phyloP scores from a whole-genome alignment of 2,797 vertebrate species.

The Antennarius maculatus region DNA sequence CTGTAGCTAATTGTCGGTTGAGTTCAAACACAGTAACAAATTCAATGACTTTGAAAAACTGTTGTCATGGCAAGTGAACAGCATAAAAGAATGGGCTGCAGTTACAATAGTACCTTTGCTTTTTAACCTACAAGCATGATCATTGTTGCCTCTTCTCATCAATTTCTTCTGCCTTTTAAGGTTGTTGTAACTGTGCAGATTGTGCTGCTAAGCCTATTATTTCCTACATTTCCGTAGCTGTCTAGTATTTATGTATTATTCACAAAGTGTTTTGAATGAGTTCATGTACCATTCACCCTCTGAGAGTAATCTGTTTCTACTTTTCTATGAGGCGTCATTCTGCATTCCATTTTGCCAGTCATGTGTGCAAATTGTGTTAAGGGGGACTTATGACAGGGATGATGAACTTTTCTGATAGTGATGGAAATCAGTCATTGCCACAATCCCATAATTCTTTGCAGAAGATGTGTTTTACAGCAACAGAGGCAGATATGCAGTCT shows the following conservation, averaged over 20 bases:
- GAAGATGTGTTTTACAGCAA: slow-evolving; percentile 52
- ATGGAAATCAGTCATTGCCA: slow-evolving; percentile 75
- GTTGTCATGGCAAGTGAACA: slow-evolving; percentile 65
- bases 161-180: slow-evolving; percentile 60
- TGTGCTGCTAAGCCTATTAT: slow-evolving; percentile 38
- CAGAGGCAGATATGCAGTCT: slow-evolving; percentile 54
- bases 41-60: slow-evolving; percentile 37
- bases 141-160: slow-evolving; percentile 60
- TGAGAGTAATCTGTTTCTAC: slow-evolving; percentile 66
- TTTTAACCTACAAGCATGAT: slow-evolving; percentile 44
- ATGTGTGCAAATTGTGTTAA: slow-evolving; percentile 74
- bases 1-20: slow-evolving; percentile 43
- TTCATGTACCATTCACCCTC: slow-evolving; percentile 41
- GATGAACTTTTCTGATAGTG: slow-evolving; percentile 76
- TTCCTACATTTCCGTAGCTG: slow-evolving; percentile 48
- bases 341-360: slow-evolving; percentile 66
- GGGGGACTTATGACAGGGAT: slow-evolving; percentile 66
- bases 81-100: slow-evolving; percentile 41
- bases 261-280: slow-evolving; percentile 53
- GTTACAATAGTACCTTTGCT: slow-evolving; percentile 43
- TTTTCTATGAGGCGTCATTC: slow-evolving; percentile 58
- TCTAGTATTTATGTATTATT: slow-evolving; percentile 64
- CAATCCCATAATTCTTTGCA: slow-evolving; percentile 72
- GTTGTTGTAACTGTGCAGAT: slow-evolving; percentile 58
- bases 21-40: slow-evolving; percentile 35